Evolutionary conservation across 2,888 invertebrate genomes (phyloP), one percentile per base, ranked within the genome.

Genomic region (Macrosiphum euphorbiae): DNA sequence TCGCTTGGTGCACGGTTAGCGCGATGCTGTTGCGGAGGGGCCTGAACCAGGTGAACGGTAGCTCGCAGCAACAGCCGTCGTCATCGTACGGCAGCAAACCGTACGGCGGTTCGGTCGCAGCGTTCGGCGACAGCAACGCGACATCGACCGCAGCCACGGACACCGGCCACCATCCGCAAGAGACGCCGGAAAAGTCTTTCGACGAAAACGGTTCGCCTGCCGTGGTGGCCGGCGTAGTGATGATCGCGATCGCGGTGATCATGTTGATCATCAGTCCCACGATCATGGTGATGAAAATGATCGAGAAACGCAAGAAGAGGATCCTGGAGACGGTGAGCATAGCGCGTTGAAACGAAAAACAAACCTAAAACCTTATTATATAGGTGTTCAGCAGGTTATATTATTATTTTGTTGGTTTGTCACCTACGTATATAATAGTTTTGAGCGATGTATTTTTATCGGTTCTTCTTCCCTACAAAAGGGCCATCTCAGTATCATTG

Each of bases 1-100:
- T 94, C 41, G 94, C 94, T 58, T 94, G 94, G 94, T 94, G 90
- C 35, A 94, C 90, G n/a, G 94, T 94, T 11, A 94, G 94, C 44
- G 90, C 86, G 8, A 94, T 94, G 94, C 90, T 94, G 41, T 67
- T 94, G 41, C 90, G 90, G 0, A 86, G 85, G 20, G 94, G 94
- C 41, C 28, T 94, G 41, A 90, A 67, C 44, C 94, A 94, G 52
- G 94, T 94, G 61, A 55, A 94, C 47, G 85, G 58, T 5, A 41
- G n/a, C 52, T 35, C n/a, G 50, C 92, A 87, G 41, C 88, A 24
- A 13, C 41, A 24, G 88, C 28, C 58, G 88, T 11, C 47, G 50
- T 35, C 61, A 20, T 50, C 41, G 78, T 84, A 84, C 55, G 41
- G 3, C 41, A 47, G n/a, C 44, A 44, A 44, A 11, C 35, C 58